Percentiles rank a stretch among this genome's conserved stretches.
These are phyloP conservation scores for Phocoena sinus DNA, from an alignment of 2,113 vertebrate species.

Conservation along the genomic window DNA sequence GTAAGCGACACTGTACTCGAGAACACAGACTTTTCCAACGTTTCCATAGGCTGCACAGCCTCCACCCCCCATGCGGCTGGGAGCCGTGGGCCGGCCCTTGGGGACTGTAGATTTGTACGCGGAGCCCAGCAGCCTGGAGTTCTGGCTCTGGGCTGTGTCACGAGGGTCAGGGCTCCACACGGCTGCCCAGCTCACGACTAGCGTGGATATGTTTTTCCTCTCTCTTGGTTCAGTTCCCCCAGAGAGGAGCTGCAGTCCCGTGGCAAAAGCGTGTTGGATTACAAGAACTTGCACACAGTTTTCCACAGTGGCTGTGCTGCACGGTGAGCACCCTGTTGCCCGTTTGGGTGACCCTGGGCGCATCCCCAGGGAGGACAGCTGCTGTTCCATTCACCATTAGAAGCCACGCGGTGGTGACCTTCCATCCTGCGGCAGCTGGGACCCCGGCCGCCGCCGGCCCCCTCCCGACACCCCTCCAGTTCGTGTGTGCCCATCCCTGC, in stretches of 20 bases:
- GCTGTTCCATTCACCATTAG: neutral
- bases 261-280: neutral
- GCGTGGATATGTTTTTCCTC: neutral
- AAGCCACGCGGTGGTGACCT: neutral
- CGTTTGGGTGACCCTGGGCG: fast-evolving
- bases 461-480: fast-evolving
- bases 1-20: neutral
- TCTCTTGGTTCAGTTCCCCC: neutral
- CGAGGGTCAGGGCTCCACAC: neutral
- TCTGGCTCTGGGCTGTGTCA: neutral
- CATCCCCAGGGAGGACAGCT: fast-evolving
- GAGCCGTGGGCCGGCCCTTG: neutral
- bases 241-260: neutral
- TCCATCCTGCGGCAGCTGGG: neutral
- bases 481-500: neutral
- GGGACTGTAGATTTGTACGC: fast-evolving
- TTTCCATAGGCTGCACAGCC: neutral
- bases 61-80: fast-evolving
- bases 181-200: neutral
- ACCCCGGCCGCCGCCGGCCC: fast-evolving
- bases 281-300: neutral
- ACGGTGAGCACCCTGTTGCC: fast-evolving
- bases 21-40: neutral
- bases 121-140: fast-evolving
- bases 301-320: neutral